Base-by-base conservation (phyloP, 2,113 vertebrate genomes). In the Naja naja region DNA sequence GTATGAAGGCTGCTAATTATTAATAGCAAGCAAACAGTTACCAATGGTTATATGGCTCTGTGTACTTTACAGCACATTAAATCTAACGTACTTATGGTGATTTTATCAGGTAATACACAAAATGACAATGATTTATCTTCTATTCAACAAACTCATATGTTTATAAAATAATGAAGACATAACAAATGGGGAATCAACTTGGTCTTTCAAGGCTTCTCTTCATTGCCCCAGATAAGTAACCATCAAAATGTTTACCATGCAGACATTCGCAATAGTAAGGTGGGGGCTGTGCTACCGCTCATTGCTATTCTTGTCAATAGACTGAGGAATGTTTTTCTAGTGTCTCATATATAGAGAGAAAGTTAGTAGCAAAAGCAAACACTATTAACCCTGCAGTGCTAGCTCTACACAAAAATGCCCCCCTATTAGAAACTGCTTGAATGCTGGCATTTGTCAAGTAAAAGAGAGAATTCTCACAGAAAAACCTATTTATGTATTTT, bases 11-110 rank as follows among this genome's bases (percentile, higher is more conserved):
- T 97, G 97, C 96, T 97, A 97, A 97, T 97, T 96, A 97, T 97
- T 97, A 97, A 97, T 97, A 96, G 96, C 96, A 95, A 94, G 97
- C 95, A 97, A 97, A 97, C 95, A 97, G 97, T 97, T 96, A 95
- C 96, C 96, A 97, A 91, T 96, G 95, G 93, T 93, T 96, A 95
- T 93, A 93, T 94, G 92, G 93, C 87, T 96, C 95, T 95, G 95
- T 96, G 95, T 97, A 96, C 96, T 97, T 97, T 87, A 96, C 95
- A 97, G 96, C 95, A 96, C 96, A 96, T 96, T 97, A 97, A 96
- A 95, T 95, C 95, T 85, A 94, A 93, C 69, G 93, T 94, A 94
- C 94, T 96, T 92, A 93, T 93, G 88, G 92, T 93, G 96, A 94
- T 93, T 95, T 88, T 47, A 95, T 93, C 93, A 92, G 95, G 93